phyloP scores from a whole-genome alignment of 2,113 vertebrate species.

The Anas platyrhynchos region DNA sequence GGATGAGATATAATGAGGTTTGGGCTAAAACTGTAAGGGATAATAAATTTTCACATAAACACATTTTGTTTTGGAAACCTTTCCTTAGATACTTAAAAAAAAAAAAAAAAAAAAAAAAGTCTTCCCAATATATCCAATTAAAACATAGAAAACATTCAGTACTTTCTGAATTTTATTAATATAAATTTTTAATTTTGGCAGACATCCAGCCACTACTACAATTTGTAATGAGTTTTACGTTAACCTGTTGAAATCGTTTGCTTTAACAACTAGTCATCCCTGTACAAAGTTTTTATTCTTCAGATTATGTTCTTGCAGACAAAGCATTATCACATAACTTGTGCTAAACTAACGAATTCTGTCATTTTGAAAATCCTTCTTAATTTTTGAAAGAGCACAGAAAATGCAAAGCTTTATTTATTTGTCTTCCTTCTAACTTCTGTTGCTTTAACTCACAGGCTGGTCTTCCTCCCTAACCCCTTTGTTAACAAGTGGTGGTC shows the following conservation, averaged over 20 bases:
- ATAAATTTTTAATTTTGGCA: neutral
- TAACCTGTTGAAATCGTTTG: conserved; percentile 39
- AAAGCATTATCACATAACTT: conserved; percentile 19
- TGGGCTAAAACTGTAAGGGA: neutral
- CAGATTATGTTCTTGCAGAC: neutral
- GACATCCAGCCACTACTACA: neutral
- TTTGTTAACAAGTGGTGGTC: conserved; percentile 92
- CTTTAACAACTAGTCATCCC: neutral
- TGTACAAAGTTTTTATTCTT: conserved; percentile 1
- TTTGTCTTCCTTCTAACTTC: conserved; percentile 72
- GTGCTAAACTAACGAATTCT: conserved; percentile 56
- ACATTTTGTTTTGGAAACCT: neutral
- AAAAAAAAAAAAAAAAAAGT: neutral
- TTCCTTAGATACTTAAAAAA: neutral
- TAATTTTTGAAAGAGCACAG: neutral
- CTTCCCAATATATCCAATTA: neutral
- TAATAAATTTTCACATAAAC: neutral
- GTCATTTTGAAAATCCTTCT: conserved; percentile 21
- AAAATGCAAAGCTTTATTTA: conserved; percentile 34
- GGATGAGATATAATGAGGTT: neutral
- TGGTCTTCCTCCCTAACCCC: conserved; percentile 98
- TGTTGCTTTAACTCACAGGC: conserved; percentile 91
- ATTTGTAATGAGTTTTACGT: neutral
- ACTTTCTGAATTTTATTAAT: conserved; percentile 23
- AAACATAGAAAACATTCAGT: neutral